phyloP scores from a whole-genome alignment of 2,113 vertebrate genomes.

The Scytalopus superciliaris region DNA sequence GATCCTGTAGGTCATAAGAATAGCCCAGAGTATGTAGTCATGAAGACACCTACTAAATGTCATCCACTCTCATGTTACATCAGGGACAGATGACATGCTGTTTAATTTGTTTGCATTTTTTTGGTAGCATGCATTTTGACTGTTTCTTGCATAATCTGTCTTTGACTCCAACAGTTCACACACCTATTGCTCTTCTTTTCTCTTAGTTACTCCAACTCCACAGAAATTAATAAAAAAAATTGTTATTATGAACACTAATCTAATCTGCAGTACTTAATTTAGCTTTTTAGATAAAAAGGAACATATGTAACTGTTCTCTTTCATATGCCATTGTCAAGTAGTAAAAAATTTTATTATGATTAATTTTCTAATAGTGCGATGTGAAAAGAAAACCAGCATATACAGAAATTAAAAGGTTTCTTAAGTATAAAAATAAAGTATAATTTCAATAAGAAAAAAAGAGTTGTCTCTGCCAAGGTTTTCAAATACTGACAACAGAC shows the following conservation, averaged over 20 bases:
- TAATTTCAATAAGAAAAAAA: neutral
- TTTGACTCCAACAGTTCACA: neutral
- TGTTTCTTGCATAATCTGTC: neutral
- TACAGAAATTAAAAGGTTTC: neutral
- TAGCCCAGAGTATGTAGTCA: neutral
- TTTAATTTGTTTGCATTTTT: neutral
- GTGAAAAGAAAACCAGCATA: neutral
- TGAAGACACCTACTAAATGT: neutral
- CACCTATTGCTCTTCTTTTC: neutral
- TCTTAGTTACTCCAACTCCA: neutral
- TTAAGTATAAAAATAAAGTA: neutral
- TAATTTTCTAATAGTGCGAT: neutral
- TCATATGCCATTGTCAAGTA: rapidly evolving
- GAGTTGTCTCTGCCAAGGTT: neutral
- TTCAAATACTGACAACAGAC: neutral
- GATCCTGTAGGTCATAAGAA: neutral
- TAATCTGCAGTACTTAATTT: neutral
- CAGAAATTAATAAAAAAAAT: neutral
- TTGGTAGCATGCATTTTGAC: neutral
- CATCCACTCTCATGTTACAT: neutral
- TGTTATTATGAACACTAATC: neutral
- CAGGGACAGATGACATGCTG: neutral
- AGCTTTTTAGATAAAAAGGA: neutral
- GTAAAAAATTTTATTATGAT: neutral
- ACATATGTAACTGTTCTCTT: neutral